Conservation (phyloP, 1,140 invertebrate genomes). For the Nasonia longicornis region DNA sequence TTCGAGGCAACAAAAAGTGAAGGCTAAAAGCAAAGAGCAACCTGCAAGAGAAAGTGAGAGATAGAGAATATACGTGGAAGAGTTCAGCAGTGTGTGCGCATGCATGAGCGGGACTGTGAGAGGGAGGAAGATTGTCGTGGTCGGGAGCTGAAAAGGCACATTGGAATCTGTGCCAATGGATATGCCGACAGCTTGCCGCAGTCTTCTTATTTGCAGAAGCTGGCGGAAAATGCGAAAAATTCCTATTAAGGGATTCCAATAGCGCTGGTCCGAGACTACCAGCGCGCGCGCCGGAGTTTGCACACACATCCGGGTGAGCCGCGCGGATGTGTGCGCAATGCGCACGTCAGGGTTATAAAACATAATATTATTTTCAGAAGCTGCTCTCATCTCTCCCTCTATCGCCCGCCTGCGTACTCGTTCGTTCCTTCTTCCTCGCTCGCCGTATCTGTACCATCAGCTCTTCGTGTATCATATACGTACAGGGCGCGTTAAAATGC, state of each 20-base stretch:
- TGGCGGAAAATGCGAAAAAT: slow-evolving; percentile 1
- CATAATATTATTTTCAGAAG: slow-evolving; percentile 1
- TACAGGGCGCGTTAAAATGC: too few relatives aligned
- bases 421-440: too few relatives aligned
- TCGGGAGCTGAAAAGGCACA: not conserved
- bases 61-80: not conserved
- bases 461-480: too few relatives aligned
- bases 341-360: not conserved
- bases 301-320: too few relatives aligned
- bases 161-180: slow-evolving; percentile 2
- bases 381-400: not conserved
- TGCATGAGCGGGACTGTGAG: too few relatives aligned
- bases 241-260: not conserved
- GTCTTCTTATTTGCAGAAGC: not conserved
- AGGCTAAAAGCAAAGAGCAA: not conserved
- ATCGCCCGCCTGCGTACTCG: too few relatives aligned
- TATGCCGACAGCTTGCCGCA: not conserved
- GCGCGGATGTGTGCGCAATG: not conserved
- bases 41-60: not conserved
- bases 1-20: not conserved
- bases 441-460: too few relatives aligned
- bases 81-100: too few relatives aligned
- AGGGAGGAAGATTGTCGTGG: too few relatives aligned
- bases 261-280: not conserved
- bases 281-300: too few relatives aligned